Base-by-base conservation (phyloP, 2,113 vertebrate species). In the Paramisgurnus dabryanus region DNA sequence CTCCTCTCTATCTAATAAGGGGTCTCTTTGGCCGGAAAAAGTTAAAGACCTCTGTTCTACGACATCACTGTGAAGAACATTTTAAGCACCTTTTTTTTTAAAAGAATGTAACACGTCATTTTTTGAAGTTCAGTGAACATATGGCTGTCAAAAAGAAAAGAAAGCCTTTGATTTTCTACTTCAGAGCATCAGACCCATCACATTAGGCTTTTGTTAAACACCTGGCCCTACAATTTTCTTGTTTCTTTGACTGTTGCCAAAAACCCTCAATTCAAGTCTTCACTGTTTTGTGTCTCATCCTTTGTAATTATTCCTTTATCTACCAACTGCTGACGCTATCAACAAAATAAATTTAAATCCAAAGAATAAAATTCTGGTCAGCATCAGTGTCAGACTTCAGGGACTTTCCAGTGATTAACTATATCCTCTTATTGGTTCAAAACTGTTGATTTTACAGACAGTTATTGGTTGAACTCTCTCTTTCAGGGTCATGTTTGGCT, bases 381-480 rank as follows among this genome's bases (percentile, higher is more conserved):
- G 49, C 55, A 22, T 11, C 45, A 80, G 34, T 63, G 12, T 79
- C 18, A 22, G 61, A 18, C 34, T 74, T 45, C 43, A 12, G 66
- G 39, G 70, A 64, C 41, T 63, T 61, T 49, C 9, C 11, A 73
- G 64, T 27, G n/a, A 57, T 47, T 77, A 47, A 55, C 76, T 22
- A 80, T 77, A 63, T 78, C 79, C 80, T 80, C 58, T 75, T 78
- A 76, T 87, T 53, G 45, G 43, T 79, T 80, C 58, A 86, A 87
- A 82, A 84, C 77, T 69, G 72, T 82, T 80, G 70, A 83, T 63
- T 79, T 76, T 68, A 79, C 78, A 75, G 82, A 80, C 80, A 68
- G 77, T 76, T 87, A 85, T 87, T 82, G 86, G 84, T 83, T 76
- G 72, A 79, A 58, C 73, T 83, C 78, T 39, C 40, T 86, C 84